Evolutionary conservation across 2,888 invertebrate genomes (phyloP).

Genomic region (Cerastoderma edule): DNA sequence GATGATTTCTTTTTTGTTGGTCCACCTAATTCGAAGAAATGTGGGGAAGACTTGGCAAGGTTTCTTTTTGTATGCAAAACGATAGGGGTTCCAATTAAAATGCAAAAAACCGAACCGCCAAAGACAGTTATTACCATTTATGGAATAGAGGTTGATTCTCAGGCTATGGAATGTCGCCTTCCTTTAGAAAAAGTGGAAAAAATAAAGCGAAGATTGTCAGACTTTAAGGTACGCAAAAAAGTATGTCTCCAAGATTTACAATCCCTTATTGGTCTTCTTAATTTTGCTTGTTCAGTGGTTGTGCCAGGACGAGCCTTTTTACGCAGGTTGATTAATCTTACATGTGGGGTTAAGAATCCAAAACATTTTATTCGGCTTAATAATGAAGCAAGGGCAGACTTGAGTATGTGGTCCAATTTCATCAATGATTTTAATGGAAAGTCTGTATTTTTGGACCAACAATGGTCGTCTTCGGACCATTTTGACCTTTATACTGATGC

Average conservation of each 20-base stretch:
- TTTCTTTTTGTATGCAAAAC: slow-evolving; percentile 1
- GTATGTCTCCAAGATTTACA: slow-evolving; percentile 28
- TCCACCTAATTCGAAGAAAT: neutral
- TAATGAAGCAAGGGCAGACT: slow-evolving; percentile 7
- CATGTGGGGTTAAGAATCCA: neutral
- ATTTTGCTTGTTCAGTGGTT: slow-evolving; percentile 32
- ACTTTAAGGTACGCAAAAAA: slow-evolving; percentile 2
- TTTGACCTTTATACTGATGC: slow-evolving; percentile 32
- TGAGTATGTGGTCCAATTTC: slow-evolving; percentile 29
- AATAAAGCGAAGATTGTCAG: neutral
- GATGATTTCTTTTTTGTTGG: slow-evolving; percentile 18
- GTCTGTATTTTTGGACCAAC: slow-evolving; percentile 19
- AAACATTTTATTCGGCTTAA: neutral
- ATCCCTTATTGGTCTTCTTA: slow-evolving; percentile 33
- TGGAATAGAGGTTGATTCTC: slow-evolving; percentile 25
- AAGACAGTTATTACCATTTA: slow-evolving; percentile 22
- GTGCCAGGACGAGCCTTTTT: slow-evolving; percentile 30
- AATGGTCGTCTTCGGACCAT: neutral
- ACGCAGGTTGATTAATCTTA: slow-evolving; percentile 24
- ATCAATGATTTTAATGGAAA: slow-evolving; percentile 26
- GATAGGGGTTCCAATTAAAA: slow-evolving; percentile 36
- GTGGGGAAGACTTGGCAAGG: neutral
- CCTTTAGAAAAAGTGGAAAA: slow-evolving; percentile 41
- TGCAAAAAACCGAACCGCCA: slow-evolving; percentile 32
- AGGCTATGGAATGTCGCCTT: slow-evolving; percentile 31